A percentile compares a stretch with the other conserved stretches of the same genome.
Evolutionary conservation across 37 sponge, comb jelly and placozoan species (phyloP).

Genomic region (Dysidea cf. avara): DNA sequence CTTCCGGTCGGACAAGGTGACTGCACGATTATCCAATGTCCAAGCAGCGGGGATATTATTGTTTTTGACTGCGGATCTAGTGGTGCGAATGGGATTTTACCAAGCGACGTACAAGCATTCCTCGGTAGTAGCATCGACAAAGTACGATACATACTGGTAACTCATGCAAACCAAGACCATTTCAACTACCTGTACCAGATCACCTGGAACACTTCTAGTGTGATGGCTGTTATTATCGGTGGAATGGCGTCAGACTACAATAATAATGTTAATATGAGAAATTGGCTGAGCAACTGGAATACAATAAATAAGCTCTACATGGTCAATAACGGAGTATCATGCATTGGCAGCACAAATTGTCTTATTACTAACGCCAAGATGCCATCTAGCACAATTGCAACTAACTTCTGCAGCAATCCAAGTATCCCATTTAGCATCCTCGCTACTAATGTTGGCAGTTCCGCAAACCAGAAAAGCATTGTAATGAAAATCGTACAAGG

Average conservation of each 20-base stretch:
- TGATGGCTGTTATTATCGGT: conserved; percentile 15
- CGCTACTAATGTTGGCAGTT: conserved; percentile 15
- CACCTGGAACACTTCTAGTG: background rate
- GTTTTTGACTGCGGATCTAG: conserved; percentile 31
- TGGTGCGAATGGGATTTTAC: conserved; percentile 11
- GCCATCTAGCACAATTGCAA: too few relatives aligned
- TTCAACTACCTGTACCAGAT: conserved; percentile 13
- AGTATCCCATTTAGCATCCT: conserved; percentile 15
- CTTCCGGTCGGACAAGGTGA: conserved; percentile 56
- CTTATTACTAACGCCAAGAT: too few relatives aligned
- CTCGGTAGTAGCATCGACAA: background rate
- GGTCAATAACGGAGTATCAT: too few relatives aligned
- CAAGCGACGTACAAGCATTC: conserved; percentile 5
- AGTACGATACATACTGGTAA: conserved; percentile 6
- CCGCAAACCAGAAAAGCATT: background rate
- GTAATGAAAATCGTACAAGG: background rate
- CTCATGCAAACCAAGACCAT: conserved; percentile 38
- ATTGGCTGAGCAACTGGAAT: too few relatives aligned
- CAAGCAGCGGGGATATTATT: conserved; percentile 19
- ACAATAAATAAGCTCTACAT: too few relatives aligned
- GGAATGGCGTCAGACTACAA: too few relatives aligned
- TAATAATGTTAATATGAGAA: too few relatives aligned
- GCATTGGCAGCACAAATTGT: too few relatives aligned
- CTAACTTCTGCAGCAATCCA: conserved; percentile 17
- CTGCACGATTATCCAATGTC: conserved; percentile 44